These are phyloP conservation scores for Sternarchorhynchus goeldii DNA, from an alignment of 2,797 vertebrate genomes.

Conservation along the genomic window DNA sequence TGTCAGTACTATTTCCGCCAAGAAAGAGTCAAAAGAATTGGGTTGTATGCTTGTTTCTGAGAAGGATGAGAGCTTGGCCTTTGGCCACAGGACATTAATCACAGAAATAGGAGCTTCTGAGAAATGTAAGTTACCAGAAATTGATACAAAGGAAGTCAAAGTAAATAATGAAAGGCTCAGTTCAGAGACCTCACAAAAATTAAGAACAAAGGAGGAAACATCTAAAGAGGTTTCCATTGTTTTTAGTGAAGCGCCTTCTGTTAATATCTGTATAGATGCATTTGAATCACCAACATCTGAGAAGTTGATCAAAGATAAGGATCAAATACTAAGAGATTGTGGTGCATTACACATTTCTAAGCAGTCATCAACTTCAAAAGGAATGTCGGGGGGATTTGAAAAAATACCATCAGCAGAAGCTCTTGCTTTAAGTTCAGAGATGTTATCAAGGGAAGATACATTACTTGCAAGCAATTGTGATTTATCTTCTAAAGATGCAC, in stretches of 20 bases:
- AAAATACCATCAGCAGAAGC: neutral
- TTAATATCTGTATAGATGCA: neutral
- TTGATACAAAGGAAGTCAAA: neutral
- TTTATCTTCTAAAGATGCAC: constrained; percentile 44
- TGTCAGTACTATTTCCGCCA: constrained; percentile 30
- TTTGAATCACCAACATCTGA: constrained; percentile 28
- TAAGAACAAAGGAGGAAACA: neutral
- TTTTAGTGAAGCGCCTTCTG: neutral
- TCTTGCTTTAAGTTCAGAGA: constrained; percentile 45
- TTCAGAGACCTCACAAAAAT: constrained; percentile 17
- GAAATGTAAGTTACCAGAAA: neutral
- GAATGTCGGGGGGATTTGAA: constrained; percentile 39
- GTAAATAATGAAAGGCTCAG: neutral
- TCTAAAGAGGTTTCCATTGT: neutral
- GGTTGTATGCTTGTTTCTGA: neutral
- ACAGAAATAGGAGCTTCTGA: neutral
- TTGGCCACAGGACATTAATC: neutral
- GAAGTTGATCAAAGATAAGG: constrained; percentile 9
- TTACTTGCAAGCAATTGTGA: neutral
- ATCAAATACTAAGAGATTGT: neutral
- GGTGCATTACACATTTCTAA: neutral
- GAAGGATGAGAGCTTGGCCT: neutral
- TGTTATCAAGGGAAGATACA: constrained; percentile 50
- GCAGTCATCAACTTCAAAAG: constrained; percentile 24
- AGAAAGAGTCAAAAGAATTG: constrained; percentile 25